phyloP scores from a whole-genome alignment of 1,140 invertebrate genomes.

The Penaeus japonicus region DNA sequence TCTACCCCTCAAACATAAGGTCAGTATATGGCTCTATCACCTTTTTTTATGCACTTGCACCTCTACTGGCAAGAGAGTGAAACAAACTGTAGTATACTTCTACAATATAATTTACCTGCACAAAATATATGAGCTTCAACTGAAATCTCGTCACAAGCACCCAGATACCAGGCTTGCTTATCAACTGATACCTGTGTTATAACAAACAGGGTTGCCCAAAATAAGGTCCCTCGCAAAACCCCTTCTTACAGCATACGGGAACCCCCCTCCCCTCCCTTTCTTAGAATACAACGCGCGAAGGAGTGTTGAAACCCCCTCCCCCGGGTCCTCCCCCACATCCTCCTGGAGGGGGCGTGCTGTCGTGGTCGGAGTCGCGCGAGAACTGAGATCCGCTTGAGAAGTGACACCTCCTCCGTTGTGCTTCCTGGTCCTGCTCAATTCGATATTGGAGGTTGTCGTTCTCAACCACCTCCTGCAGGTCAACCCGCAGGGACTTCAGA shows the following conservation, averaged over 20 bases:
- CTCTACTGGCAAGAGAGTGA: too few species aligned
- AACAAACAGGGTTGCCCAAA: not conserved
- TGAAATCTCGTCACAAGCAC: too few species aligned
- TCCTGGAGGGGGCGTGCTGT: slow-evolving; percentile 29
- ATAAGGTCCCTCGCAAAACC: not conserved
- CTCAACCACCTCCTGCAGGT: slow-evolving; percentile 66
- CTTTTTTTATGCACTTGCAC: too few species aligned
- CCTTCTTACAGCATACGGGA: not conserved
- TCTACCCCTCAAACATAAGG: not conserved
- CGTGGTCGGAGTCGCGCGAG: slow-evolving; percentile 27
- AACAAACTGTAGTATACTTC: too few species aligned
- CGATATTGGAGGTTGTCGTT: slow-evolving; percentile 65
- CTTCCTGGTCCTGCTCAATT: slow-evolving; percentile 59
- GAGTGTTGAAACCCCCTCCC: slow-evolving; percentile 41
- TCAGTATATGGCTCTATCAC: too few species aligned
- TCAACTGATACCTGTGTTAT: too few species aligned
- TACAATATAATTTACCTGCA: too few species aligned
- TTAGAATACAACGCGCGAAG: slow-evolving; percentile 45
- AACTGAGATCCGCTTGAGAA: not conserved
- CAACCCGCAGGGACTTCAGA: slow-evolving; percentile 63
- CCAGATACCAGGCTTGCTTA: too few species aligned
- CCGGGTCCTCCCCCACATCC: slow-evolving; percentile 41
- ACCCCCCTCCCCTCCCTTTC: not conserved
- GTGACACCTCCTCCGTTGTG: not conserved
- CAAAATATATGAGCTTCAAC: too few species aligned